phyloP scores from a whole-genome alignment of 2,113 vertebrate genomes.

The Egretta garzetta region DNA sequence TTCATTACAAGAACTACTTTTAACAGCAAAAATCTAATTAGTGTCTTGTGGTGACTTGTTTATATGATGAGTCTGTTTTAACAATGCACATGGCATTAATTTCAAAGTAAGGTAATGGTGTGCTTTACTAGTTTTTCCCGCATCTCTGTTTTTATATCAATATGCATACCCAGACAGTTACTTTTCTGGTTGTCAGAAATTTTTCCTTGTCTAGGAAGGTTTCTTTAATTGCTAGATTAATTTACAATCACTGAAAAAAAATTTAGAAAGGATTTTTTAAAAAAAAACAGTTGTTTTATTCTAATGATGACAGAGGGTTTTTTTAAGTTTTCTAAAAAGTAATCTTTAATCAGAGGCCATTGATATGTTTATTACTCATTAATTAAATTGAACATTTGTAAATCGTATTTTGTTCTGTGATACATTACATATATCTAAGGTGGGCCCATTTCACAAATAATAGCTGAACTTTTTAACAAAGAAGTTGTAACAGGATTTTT shows the following conservation, averaged over 20 bases:
- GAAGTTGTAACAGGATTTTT: background rate
- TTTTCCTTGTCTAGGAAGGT: background rate
- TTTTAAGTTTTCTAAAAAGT: background rate
- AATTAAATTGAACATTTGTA: background rate
- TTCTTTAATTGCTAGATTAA: background rate
- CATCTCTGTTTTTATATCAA: background rate
- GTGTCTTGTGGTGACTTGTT: background rate
- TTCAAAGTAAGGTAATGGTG: background rate
- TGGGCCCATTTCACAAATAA: background rate
- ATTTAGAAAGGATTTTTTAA: background rate
- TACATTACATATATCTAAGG: background rate
- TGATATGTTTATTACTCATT: background rate
- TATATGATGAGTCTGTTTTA: background rate
- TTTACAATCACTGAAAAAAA: background rate
- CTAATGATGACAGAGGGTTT: background rate
- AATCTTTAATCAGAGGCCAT: background rate
- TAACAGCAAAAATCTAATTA: constrained; percentile 19
- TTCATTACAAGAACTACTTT: background rate
- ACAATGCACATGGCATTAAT: background rate
- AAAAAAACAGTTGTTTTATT: background rate
- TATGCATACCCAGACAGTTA: background rate
- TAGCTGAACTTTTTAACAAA: background rate
- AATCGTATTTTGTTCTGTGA: background rate
- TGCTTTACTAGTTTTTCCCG: background rate
- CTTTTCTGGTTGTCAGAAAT: background rate